Evolutionary conservation across 2,888 invertebrate species (phyloP), one percentile per base, ranked within the genome.

Genomic region (Idaea straminata): DNA sequence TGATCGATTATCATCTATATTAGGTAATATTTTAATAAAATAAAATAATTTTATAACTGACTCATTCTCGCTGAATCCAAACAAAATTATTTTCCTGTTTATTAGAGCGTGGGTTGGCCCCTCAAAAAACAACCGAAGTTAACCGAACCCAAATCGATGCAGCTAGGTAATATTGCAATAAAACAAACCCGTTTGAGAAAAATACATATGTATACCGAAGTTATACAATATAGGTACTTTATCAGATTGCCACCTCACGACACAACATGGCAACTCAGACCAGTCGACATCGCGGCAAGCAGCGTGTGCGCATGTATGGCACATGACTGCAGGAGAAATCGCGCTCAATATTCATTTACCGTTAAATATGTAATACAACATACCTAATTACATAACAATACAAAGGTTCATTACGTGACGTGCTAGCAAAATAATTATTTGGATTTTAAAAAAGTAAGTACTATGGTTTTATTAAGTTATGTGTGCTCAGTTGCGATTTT

Each of bases 241-340:
- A 47, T 4, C 5, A 47, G 47, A 7, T 2, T 47, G 47, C 47
- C 13, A 47, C 7, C 47, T 47, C 47, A 47, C 47, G 47, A 47
- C 47, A 47, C 47, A 47, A 47, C 7, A 35, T 66, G 70, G 72
- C 72, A 70, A 67, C 69, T 59, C 66, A 68, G 62, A 36, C 57
- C 66, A 65, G 67, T 69, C 62, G 62, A 65, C 25, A 61, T n/a
- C 64, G 67, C 69, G 68, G 65, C 65, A 68, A 64, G 61, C 64
- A 67, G 67, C 69, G 62, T 61, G 62, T 36, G 47, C 62, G 69
- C 64, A 62, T 59, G 65, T 62, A 62, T 65, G 13, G 59, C 47
- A 47, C 47, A 10, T 47, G 13, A 7, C 47, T 47, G 13, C 47
- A 10, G 13, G 47, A 47, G 47, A 47, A 47, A 47, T 47, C 47